These are phyloP conservation scores for Anarrhichthys ocellatus DNA, from an alignment of 2,113 vertebrate species.

Conservation along the genomic window DNA sequence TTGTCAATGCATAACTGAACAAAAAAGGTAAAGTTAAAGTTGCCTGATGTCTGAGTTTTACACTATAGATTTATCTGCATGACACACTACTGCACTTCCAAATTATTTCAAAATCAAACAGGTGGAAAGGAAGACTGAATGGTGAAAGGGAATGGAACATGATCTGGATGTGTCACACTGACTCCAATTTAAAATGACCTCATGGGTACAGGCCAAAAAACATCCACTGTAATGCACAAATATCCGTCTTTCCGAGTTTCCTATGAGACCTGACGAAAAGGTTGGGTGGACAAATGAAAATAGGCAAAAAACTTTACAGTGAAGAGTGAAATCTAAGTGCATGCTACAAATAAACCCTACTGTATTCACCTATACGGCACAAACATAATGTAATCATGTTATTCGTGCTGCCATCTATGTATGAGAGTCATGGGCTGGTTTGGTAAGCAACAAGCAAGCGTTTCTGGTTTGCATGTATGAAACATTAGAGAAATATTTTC, in stretches of 20 bases:
- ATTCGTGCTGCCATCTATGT: conserved; percentile 23
- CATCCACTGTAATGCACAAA: conserved; percentile 6
- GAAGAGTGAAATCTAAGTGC: conserved; percentile 34
- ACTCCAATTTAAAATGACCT: conserved; percentile 21
- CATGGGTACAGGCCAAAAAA: background rate
- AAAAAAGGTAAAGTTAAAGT: background rate
- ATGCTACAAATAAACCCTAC: conserved; percentile 39
- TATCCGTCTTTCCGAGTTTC: conserved; percentile 13
- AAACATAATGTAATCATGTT: conserved; percentile 26
- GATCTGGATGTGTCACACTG: conserved; percentile 13
- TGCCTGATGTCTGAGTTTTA: conserved; percentile 29
- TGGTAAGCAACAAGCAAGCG: background rate
- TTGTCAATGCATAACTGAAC: conserved; percentile 5
- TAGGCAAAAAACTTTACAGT: conserved; percentile 6
- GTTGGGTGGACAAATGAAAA: conserved; percentile 14
- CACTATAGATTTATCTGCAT: conserved; percentile 53
- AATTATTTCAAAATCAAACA: conserved; percentile 35
- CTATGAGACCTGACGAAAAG: conserved; percentile 21
- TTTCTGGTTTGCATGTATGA: conserved; percentile 26
- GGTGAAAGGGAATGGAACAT: background rate
- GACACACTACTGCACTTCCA: conserved; percentile 35
- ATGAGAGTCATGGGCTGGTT: conserved; percentile 12
- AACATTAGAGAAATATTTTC: background rate
- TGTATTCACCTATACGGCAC: conserved; percentile 40
- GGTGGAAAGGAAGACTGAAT: background rate